Evolutionary conservation across 2,797 vertebrate species (phyloP), one percentile per base, ranked within the genome.

Genomic region (Argentina silus): DNA sequence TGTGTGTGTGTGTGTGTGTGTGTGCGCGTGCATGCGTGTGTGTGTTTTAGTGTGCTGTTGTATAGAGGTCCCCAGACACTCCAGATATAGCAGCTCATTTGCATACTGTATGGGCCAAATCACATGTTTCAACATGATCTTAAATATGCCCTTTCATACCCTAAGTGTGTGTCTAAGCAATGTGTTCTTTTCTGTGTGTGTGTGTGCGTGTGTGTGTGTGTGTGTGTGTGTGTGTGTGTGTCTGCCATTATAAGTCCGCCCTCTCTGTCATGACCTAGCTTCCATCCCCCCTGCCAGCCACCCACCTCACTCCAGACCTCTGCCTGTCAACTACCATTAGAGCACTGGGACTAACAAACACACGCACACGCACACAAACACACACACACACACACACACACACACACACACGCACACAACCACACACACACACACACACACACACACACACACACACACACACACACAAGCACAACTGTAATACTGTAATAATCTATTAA

Each of bases 191-290:
- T 64, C 15, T n/a, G 59, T 61, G 59, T 36, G 59, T 61, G 59
- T 61, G 23, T 61, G 59, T 61, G 23, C 42, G 60, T 62, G 60
- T 61, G 59, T 61, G 59, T 61, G 59, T 61, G 59, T 55, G 51
- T 55, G 51, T 55, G 51, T 55, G 51, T 55, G 51, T 53, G 51
- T 55, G 51, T 55, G 51, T 55, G 51, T 17, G 53, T 36, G 57
- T 59, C 21, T 36, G 59, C n/a, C n/a, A n/a, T n/a, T n/a, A n/a
- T n/a, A n/a, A n/a, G n/a, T n/a, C n/a, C n/a, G n/a, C n/a, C n/a
- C n/a, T n/a, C n/a, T n/a, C n/a, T n/a, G n/a, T n/a, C n/a, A n/a
- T 57, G 55, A 57, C 55, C 55, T 57, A 57, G 19, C n/a, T 57
- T 57, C 55, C 55, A 57, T 17, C 19, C 55, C 55, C 19, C 55